Percentiles rank a stretch among this genome's conserved stretches.
Conservation (phyloP, 2,797 vertebrate genomes). For the Monodelphis domestica region DNA sequence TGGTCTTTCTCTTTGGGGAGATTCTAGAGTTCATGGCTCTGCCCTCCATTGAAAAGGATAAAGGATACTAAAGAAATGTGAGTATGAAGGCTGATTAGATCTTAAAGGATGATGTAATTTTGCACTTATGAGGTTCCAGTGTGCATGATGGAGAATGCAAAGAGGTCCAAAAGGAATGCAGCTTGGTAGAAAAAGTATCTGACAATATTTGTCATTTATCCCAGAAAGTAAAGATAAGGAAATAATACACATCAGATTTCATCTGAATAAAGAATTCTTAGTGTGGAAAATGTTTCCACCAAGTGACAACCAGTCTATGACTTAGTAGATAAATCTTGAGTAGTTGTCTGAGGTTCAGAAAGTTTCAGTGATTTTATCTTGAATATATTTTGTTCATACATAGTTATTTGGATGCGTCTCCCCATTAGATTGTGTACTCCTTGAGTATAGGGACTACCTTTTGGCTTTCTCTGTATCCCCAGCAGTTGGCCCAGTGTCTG, state of each 20-base stretch:
- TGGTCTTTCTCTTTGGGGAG: background rate
- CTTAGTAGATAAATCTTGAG: background rate
- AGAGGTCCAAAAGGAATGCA: background rate
- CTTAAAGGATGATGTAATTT: background rate
- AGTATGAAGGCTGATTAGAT: background rate
- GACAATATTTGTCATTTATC: background rate
- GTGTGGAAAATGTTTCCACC: background rate
- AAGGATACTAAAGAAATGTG: background rate
- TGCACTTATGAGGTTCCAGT: background rate
- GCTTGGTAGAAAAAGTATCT: background rate
- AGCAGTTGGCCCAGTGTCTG: background rate
- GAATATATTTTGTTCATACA: background rate
- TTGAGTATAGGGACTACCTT: background rate
- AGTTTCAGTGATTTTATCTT: background rate
- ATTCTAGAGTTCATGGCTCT: background rate
- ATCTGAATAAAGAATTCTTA: background rate
- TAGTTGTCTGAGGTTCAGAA: background rate
- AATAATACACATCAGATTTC: background rate
- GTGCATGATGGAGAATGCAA: background rate
- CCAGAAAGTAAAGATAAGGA: background rate
- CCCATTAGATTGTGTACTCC: background rate
- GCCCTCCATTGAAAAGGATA: background rate
- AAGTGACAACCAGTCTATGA: background rate
- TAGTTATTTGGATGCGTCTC: background rate
- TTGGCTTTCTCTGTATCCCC: background rate